Base-by-base conservation (phyloP, 2,113 vertebrate species). In the Caretta caretta region DNA sequence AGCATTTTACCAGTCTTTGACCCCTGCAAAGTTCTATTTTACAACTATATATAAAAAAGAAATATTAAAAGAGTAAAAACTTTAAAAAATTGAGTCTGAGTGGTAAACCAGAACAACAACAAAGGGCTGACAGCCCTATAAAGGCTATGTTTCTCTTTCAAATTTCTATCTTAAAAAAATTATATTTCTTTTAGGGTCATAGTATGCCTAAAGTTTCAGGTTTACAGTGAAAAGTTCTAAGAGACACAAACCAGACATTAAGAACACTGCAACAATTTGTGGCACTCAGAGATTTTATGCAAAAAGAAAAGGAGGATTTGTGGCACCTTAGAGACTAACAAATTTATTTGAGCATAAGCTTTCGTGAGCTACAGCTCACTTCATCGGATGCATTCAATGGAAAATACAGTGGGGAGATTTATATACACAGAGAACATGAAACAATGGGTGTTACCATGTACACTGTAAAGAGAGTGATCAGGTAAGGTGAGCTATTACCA, bases 231-330 rank as follows among this genome's bases (percentile, higher is more conserved):
- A 94, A 59, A 86, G 19, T 75, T 87, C 2, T 1, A 92, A 94
- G 31, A 69, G 75, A 92, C 14, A 85, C 81, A 93, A 94, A 94
- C 38, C 10, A 51, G 85, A 69, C 94, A 94, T n/a, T 42, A 87
- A 89, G 89, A 90, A 2, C 50, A 51, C 11, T 90, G 84, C 48
- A 56, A 69, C 54, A 94, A 91, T 93, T 86, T 95, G 90, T 8
- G 75, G n/a, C 31, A 90, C 2, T 3, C 59, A 80, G 57, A 85
- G 35, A 79, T 1, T 42, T 95, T 51, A 57, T 84, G 42, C 42
- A 42, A 42, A 42, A 42, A 42, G 42, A 42, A 42, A 42, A 42
- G 42, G 42, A 42, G 42, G 4, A 42, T 42, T 42, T 42, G 42
- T 42, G 42, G 42, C 42, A 42, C 42, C 42, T 42, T 42, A 42